phyloP scores from a whole-genome alignment of 2,888 invertebrate genomes.

The Timema podura region DNA sequence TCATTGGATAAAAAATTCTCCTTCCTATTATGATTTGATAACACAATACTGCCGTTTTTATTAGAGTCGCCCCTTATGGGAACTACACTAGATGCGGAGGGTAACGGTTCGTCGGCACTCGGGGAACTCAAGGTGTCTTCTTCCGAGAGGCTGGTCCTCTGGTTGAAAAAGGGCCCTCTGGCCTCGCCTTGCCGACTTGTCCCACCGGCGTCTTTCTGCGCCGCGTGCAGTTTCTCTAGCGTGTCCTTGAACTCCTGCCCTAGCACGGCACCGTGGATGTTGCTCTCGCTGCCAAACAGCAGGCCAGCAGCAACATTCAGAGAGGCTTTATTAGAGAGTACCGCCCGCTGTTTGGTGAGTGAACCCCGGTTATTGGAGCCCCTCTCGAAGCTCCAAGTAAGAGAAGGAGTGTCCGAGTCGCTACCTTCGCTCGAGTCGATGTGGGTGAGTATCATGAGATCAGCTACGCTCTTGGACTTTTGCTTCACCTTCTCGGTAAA shows the following conservation, averaged over 20 bases:
- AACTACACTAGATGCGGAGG: not conserved
- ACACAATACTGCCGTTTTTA: not conserved
- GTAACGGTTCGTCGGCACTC: not conserved
- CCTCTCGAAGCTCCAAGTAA: slow-evolving; percentile 29
- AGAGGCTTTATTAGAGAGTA: slow-evolving; percentile 3
- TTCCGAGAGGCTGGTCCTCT: not conserved
- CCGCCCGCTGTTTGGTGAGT: slow-evolving; percentile 16
- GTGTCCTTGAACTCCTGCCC: slow-evolving; percentile 53
- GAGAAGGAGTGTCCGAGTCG: slow-evolving; percentile 50
- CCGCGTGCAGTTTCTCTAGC: slow-evolving; percentile 45
- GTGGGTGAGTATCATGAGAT: slow-evolving; percentile 63
- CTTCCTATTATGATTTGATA: slow-evolving; percentile 18
- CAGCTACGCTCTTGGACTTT: slow-evolving; percentile 63
- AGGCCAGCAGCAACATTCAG: not conserved
- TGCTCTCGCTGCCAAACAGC: slow-evolving; percentile 53
- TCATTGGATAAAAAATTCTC: slow-evolving; percentile 41
- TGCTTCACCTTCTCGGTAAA: slow-evolving; percentile 58
- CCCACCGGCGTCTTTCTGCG: not conserved
- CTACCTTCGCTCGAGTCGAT: slow-evolving; percentile 58
- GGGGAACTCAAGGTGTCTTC: slow-evolving; percentile 8
- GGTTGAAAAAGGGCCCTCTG: not conserved
- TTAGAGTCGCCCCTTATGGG: not conserved
- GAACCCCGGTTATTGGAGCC: slow-evolving; percentile 20
- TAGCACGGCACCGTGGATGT: slow-evolving; percentile 48
- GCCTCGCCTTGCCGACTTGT: too few species aligned